These are phyloP conservation scores for Antennarius maculatus DNA, from an alignment of 2,797 vertebrate genomes.

Conservation along the genomic window DNA sequence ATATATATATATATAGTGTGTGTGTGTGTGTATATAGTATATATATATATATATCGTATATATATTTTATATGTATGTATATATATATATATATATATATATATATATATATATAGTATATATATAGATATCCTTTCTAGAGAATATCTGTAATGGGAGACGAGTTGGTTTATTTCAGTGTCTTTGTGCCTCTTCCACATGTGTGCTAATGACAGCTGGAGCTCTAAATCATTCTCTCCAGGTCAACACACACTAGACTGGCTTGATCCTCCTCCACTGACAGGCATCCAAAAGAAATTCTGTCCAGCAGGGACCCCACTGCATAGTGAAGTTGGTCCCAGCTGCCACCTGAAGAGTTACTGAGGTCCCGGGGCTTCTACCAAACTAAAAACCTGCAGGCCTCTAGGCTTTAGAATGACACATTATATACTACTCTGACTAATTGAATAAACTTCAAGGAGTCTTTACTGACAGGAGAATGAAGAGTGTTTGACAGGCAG, in stretches of 20 bases:
- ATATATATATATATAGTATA: no score
- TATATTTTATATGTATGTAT: no score
- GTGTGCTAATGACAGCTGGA: slow-evolving; percentile 57
- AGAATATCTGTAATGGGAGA: slow-evolving; percentile 55
- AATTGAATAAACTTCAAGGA: background rate
- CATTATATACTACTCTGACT: no score
- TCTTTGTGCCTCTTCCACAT: slow-evolving; percentile 34
- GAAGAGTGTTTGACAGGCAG: background rate
- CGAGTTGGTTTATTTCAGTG: slow-evolving; percentile 47
- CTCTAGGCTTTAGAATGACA: background rate
- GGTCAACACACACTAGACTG: slow-evolving; percentile 38
- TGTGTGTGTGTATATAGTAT: no score
- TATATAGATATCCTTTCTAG: slow-evolving; percentile 31
- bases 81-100: no score
- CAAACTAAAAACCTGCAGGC: background rate
- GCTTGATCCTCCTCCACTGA: slow-evolving; percentile 26
- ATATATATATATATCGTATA: no score
- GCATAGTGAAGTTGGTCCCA: slow-evolving; percentile 8
- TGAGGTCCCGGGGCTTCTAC: no score
- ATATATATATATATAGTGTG: no score
- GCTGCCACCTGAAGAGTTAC: background rate
- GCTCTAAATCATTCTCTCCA: slow-evolving; percentile 51
- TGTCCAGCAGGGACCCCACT: background rate
- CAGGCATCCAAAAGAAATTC: slow-evolving; percentile 36
- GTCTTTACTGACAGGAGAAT: background rate